These are phyloP conservation scores for Carpatolechia fugitivella DNA, from an alignment of 2,888 invertebrate species.

Conservation along the genomic window DNA sequence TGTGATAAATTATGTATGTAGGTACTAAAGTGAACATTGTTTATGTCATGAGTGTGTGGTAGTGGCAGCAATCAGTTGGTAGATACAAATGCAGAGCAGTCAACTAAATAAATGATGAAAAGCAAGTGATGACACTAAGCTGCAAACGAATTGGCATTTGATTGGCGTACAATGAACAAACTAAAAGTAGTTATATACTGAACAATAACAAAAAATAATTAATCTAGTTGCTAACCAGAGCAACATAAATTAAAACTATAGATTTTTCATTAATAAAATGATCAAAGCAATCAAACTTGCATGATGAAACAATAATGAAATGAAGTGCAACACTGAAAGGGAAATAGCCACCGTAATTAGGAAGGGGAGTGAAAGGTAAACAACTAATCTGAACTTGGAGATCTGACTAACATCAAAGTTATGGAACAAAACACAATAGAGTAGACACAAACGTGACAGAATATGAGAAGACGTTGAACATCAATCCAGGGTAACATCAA, in stretches of 20 bases:
- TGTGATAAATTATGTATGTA: background rate
- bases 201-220: too few relatives aligned
- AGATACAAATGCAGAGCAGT: conserved; percentile 74
- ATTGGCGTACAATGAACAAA: too few relatives aligned
- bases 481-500: conserved; percentile 32
- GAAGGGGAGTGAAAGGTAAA: conserved; percentile 5
- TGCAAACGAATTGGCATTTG: background rate
- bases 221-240: too few relatives aligned
- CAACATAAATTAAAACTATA: too few relatives aligned
- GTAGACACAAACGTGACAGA: conserved; percentile 32
- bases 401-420: conserved; percentile 1
- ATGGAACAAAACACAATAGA: conserved; percentile 13
- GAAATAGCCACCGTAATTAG: conserved; percentile 12
- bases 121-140: conserved; percentile 33
- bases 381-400: background rate
- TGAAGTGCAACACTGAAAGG: conserved; percentile 26
- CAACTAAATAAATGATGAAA: conserved; percentile 45
- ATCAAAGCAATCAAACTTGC: conserved; percentile 24
- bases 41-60: conserved; percentile 31
- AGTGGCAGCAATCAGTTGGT: conserved; percentile 45
- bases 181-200: too few relatives aligned
- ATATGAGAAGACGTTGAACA: conserved; percentile 58
- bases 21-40: conserved; percentile 28
- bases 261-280: background rate
- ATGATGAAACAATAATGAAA: conserved; percentile 31